Evolutionary conservation across 2,797 vertebrate genomes (phyloP), one percentile per base, ranked within the genome.

Genomic region (Pipistrellus pygmaeus): DNA sequence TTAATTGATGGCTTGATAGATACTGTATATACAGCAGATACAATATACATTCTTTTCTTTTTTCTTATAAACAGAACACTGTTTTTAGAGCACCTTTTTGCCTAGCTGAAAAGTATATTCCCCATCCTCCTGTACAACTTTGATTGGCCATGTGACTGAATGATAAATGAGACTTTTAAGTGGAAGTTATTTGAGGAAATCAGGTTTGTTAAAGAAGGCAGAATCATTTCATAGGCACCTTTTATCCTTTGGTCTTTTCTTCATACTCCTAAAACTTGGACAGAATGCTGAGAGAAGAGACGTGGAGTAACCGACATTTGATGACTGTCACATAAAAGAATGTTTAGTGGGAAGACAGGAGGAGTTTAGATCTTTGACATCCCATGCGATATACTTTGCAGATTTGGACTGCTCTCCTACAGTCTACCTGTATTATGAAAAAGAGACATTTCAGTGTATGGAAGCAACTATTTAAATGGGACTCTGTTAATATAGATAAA

Each of bases 31-130:
- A 32, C 18, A 44, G 46, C 73, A 76, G 11, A 53, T 76, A 76
- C 8, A 51, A 8, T 72, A 38, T 73, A 41, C 8, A n/a, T 69
- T 77, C 4, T 66, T 85, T 91, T 53, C 21, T 41, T 73, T 88
- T 64, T 60, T 3, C n/a, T 66, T 57, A 68, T 32, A n/a, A 48
- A 23, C 13, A 57, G 23, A 95, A 27, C n/a, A 12, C 27, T 82
- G 68, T 88, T 88, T 95, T 92, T 87, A 78, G 38, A 35, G 25
- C 27, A 41, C 17, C 46, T 8, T 81, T 88, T 76, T 94, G 30
- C 30, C 5, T 76, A 23, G 12, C 51, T 78, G n/a, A 66, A 82
- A 80, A 91, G 92, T 86, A 48, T 6, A n/a, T 91, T 88, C 86
- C 15, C 30, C 51, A 51, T 11, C 25, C 21, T 68, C 13, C 7